A percentile compares a stretch with the other conserved stretches of the same genome.
phyloP scores from a whole-genome alignment of 2,113 vertebrate species.

The Lepus timidus region DNA sequence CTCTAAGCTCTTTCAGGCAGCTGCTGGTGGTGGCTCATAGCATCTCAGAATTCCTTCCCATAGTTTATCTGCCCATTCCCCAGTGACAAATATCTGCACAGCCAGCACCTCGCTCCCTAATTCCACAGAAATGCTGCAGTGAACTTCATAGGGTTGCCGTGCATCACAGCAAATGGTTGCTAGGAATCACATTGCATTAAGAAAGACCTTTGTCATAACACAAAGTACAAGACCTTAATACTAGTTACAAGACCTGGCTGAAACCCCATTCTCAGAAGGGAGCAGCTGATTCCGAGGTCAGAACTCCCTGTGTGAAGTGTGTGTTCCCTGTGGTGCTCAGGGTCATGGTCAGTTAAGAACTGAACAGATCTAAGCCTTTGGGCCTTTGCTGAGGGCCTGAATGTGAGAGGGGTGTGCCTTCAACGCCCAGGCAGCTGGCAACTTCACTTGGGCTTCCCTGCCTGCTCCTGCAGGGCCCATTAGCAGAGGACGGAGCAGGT shows the following conservation, averaged over 20 bases:
- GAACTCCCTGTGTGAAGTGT: background rate
- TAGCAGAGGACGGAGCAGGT: background rate
- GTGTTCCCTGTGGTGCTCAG: background rate
- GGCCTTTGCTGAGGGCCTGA: background rate
- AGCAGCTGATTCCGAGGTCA: background rate
- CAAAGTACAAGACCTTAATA: background rate
- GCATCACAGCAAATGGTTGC: background rate
- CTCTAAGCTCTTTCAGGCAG: too few relatives aligned
- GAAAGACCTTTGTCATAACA: background rate
- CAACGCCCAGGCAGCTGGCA: background rate
- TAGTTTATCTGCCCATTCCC: background rate
- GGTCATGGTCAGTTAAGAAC: background rate
- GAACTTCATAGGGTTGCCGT: background rate
- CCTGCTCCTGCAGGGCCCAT: background rate
- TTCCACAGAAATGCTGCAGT: background rate
- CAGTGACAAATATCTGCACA: background rate
- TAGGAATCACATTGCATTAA: background rate
- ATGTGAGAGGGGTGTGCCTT: background rate
- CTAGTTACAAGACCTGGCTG: background rate
- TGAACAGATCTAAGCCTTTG: background rate
- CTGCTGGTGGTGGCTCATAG: background rate
- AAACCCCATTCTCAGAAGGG: background rate
- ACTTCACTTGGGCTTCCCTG: background rate
- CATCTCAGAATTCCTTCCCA: background rate
- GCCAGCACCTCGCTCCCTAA: background rate